Base-by-base conservation (phyloP, 1,140 invertebrate genomes). In the Leptopilina boulardi region DNA sequence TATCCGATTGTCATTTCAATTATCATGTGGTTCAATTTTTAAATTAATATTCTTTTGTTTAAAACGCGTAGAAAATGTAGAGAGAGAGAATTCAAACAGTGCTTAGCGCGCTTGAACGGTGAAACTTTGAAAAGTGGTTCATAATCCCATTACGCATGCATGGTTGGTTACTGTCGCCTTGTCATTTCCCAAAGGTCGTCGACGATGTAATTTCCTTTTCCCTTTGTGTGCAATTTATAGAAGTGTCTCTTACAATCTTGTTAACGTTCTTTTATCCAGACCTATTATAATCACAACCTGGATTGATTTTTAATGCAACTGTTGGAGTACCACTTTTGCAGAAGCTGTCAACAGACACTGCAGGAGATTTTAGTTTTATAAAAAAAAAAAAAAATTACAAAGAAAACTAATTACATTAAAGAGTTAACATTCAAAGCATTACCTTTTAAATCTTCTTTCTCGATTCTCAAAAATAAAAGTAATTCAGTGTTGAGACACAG, bases 91-190 rank as follows among this genome's bases (percentile, higher is more conserved):
- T 66, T 66, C 59, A 66, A 66, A 66, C 59, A 66, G 23, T 66
- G 59, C 59, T 66, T 15, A 66, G 59, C 21, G 59, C 21, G 23
- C 59, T 66, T 66, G 59, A 66, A 66, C 23, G 15, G 23, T 66
- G 26, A 66, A 66, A 66, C 59, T 66, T 66, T 66, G 59, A 66
- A 66, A 66, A 66, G 59, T 66, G 59, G 59, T 66, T 66, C 59
- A 66, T 66, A 66, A 66, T 66, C 59, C 59, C 59, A 66, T 66
- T 66, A 66, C 59, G 59, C 59, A 66, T 66, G 59, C 59, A 66
- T 34, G 26, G 59, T 30, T 66, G 59, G 59, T 66, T 66, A 66
- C 21, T 66, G 59, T 34, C 59, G 59, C 26, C 59, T 30, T 66
- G 59, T 66, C 59, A 66, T 66, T 34, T 66, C 59, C 59, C 59